Base-by-base conservation (phyloP, 2,888 invertebrate species). In the Tenthredo livida region DNA sequence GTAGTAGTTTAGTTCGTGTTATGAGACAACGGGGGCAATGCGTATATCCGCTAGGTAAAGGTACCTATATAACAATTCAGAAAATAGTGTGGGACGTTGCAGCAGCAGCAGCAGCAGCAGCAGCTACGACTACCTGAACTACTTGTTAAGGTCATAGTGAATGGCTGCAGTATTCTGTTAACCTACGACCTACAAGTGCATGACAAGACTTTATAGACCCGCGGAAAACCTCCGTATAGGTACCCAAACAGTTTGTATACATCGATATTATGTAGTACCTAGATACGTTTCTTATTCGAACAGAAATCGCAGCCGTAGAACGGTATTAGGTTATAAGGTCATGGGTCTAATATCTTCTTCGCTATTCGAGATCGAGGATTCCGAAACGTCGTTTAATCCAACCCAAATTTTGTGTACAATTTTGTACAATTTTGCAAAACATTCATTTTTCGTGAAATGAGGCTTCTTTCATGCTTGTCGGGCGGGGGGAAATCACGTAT, bases 101-200 rank as follows among this genome's bases (percentile, higher is more conserved):
- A 10, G 43, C 33, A 33, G 33, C 33, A n/a, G n/a, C n/a, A n/a
- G 12, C 40, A 10, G 43, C 33, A 33, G 33, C 33, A n/a, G n/a
- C 4, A 33, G 2, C 6, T 37, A 21, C 25, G n/a, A 40, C 40
- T 33, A 54, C 50, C 77, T 77, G 50, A 33, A 54, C 47, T 21
- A 43, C 73, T 73, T 73, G 73, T 73, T 50, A 77, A 77, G 77
- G 77, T 77, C 77, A 50, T 1, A 21, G 43, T 2, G 33, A 77
- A 50, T 77, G 50, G 54, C 29, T 50, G 54, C 54, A 17, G 9
- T 12, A 77, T 77, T 54, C 54, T 10, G 54, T 77, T 77, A 77
- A 77, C 77, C 77, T 77, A 54, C 50, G 77, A 77, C 77, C 77
- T 54, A 67, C 33, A 67, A 67, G 67, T 67, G 73, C 21, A n/a